Base-by-base conservation (phyloP, 2,888 invertebrate genomes). In the Dicyrtoma fusca region DNA sequence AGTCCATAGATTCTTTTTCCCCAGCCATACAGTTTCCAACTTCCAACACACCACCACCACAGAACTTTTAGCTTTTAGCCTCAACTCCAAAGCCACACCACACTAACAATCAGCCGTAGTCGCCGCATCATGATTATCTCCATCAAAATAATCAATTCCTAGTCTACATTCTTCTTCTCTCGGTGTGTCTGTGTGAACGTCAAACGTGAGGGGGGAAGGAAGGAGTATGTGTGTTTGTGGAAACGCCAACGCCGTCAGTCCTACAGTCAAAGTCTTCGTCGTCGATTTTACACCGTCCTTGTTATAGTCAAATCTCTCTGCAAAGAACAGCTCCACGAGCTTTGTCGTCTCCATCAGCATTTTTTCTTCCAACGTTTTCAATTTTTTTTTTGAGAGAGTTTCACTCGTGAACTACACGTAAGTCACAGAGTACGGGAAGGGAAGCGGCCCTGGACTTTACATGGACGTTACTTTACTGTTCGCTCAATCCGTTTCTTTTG, bases 81-180 rank as follows among this genome's bases (percentile, higher is more conserved):
- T 34, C 8, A 5, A 25, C 57, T 57, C 57, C 57, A 21, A 14
- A 57, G 25, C 26, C 34, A 34, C 34, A 34, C 34, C 34, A 34
- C 34, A 34, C 34, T 34, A 34, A 49, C 49, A 49, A 49, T 49
- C 34, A 34, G 34, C 8, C 34, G 34, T 34, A 3, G 34, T 49
- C 49, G 14, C 49, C 49, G 49, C 63, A 63, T 63, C 63, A 63
- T 63, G 21, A 63, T 63, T 47, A 63, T 63, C 63, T 63, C 57
- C 57, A 47, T 47, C 23, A 63, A 47, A 34, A 63, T 42, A 63
- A 63, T 63, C 63, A 63, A 63, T 63, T 63, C 25, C 42, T 19
- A 23, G 57, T 57, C 44, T 61, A 42, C 44, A 61, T 44, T 19
- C 26, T 61, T 19, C 44, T 61, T 3, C 59, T 13, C 19, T 55